A percentile compares a stretch with the other conserved stretches of the same genome.
phyloP scores from a whole-genome alignment of 2,113 vertebrate genomes.

The Xyrauchen texanus region DNA sequence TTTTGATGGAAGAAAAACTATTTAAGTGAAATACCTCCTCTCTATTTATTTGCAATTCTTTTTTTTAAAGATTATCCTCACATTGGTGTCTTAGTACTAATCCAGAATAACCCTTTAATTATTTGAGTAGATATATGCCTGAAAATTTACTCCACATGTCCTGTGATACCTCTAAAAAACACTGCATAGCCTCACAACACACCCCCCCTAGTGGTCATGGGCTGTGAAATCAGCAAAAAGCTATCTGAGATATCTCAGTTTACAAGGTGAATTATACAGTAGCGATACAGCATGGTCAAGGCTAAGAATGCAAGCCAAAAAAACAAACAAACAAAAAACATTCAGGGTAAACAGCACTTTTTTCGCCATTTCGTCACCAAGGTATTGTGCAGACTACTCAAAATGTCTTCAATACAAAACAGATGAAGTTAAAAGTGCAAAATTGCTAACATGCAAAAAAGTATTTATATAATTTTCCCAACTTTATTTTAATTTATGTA shows the following conservation, averaged over 20 bases:
- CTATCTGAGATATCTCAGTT: not conserved
- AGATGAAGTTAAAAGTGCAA: not conserved
- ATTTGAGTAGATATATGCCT: not conserved
- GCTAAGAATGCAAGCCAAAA: not conserved
- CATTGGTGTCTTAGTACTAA: not conserved
- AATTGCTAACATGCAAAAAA: not conserved
- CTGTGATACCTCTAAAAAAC: slow-evolving; percentile 6
- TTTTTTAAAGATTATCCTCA: not conserved
- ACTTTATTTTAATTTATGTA: no score
- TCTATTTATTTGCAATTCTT: not conserved
- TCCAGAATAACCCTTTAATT: not conserved
- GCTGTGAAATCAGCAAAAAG: slow-evolving; percentile 36
- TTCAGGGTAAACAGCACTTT: not conserved
- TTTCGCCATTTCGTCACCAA: not conserved
- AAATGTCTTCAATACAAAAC: not conserved
- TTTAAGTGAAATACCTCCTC: not conserved
- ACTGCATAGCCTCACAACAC: slow-evolving; percentile 32
- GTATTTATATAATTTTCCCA: not conserved
- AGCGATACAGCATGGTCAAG: not conserved
- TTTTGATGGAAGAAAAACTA: not conserved
- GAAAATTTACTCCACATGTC: not conserved
- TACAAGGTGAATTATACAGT: not conserved
- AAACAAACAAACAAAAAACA: not conserved
- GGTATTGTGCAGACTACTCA: not conserved
- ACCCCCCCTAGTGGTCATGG: slow-evolving; percentile 67